Conservation (phyloP, 2,888 invertebrate species). For the Cynaeus angustus region DNA sequence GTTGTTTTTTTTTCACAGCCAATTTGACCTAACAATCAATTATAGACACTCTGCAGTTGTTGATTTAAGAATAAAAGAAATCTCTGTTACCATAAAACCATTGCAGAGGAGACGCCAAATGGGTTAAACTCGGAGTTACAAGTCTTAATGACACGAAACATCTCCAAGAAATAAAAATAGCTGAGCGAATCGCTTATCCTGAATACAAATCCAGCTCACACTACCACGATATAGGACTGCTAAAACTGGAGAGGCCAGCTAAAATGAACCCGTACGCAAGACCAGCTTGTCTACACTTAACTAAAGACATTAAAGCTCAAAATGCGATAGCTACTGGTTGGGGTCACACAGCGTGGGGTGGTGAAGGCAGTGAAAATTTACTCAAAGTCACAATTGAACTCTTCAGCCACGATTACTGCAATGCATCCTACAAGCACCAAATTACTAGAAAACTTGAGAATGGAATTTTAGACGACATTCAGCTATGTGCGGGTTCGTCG, state of each 20-base stretch:
- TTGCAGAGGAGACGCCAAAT: conserved; percentile 68
- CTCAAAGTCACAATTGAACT: conserved; percentile 73
- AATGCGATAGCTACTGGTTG: conserved; percentile 72
- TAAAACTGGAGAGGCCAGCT: conserved; percentile 68
- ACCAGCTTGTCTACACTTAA: conserved; percentile 71
- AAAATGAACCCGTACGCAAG: conserved; percentile 68
- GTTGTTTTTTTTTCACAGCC: no score
- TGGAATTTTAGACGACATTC: conserved; percentile 71
- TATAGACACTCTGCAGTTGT: no score
- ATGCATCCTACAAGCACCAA: conserved; percentile 59
- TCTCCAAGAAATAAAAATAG: conserved; percentile 61
- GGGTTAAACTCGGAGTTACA: conserved; percentile 71
- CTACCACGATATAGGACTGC: conserved; percentile 74
- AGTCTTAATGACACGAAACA: conserved; percentile 70
- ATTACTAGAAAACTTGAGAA: conserved; percentile 60
- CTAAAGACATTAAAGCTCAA: conserved; percentile 39
- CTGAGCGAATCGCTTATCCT: conserved; percentile 67
- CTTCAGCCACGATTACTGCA: conserved; percentile 65
- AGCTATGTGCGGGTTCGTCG: conserved; percentile 63
- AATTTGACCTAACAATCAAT: no score
- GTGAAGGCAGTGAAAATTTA: conserved; percentile 66
- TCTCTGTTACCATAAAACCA: no score
- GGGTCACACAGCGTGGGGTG: conserved; percentile 70
- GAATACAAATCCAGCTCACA: conserved; percentile 66
- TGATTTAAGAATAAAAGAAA: no score